Evolutionary conservation across 2,888 invertebrate species (phyloP).

Genomic region (Drosophila rubida): DNA sequence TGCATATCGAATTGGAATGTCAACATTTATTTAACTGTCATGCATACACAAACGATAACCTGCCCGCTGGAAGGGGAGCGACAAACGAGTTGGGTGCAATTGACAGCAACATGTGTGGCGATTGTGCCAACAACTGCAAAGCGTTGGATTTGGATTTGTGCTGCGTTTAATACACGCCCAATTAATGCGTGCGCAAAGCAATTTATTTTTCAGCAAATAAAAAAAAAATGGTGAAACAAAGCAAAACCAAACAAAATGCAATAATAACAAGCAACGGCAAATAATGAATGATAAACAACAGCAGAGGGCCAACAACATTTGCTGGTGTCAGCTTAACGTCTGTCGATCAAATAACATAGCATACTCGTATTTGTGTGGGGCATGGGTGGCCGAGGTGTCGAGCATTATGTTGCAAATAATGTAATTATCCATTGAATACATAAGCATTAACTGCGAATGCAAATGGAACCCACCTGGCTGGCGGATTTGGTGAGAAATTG

Average conservation of each 20-base stretch:
- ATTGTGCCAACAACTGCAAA: constrained; percentile 40
- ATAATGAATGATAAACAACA: constrained; percentile 31
- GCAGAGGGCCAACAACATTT: constrained; percentile 30
- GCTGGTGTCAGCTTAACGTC: constrained; percentile 49
- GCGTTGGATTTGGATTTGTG: constrained; percentile 16
- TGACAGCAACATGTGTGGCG: constrained; percentile 43
- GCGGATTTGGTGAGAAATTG: constrained; percentile 33
- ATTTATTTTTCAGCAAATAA: constrained; percentile 50
- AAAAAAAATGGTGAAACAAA: constrained; percentile 5
- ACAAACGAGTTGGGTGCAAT: background rate
- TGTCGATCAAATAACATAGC: constrained; percentile 30
- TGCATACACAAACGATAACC: constrained; percentile 25
- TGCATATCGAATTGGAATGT: constrained; percentile 54
- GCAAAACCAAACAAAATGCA: constrained; percentile 1
- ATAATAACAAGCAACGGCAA: constrained; percentile 20
- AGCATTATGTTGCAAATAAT: constrained; percentile 37
- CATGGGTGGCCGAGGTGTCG: background rate
- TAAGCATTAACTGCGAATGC: constrained; percentile 23
- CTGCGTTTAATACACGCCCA: constrained; percentile 32
- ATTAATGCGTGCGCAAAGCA: constrained; percentile 51
- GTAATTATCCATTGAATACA: constrained; percentile 42
- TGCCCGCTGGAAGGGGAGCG: background rate
- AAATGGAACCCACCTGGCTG: constrained; percentile 22
- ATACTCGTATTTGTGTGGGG: background rate
- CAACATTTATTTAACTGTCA: constrained; percentile 59